Evolutionary conservation across 2,797 vertebrate genomes (phyloP), one percentile per base, ranked within the genome.

Genomic region (Sparidentex hasta): DNA sequence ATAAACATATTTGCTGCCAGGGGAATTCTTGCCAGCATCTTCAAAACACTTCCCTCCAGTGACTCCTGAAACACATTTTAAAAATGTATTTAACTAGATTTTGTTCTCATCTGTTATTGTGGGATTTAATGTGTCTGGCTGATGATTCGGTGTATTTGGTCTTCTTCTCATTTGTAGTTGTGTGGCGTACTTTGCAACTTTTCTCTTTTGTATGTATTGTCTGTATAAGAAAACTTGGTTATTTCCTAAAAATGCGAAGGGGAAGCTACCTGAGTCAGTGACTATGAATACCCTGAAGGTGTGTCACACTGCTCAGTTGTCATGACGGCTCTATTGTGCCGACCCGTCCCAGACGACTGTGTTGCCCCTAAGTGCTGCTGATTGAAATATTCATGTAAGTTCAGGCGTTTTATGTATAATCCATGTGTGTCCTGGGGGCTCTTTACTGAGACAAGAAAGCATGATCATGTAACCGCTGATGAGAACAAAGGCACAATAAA

Each of bases 341-440:
- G 48, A 56, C 56, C 58, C 72, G 81, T 80, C 68, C 33, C 50
- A 13, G 65, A 64, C 13, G 11, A 33, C 55, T 20, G 73, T 57
- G 78, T 84, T 75, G 21, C 64, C 63, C 23, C 56, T 82, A 80
- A 90, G 91, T 90, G 86, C 78, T 76, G 76, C 71, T 64, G 74
- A 80, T 79, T 93, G 69, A 93, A 91, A 93, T 93, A 93, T 93
- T 92, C 64, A 93, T 92, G 84, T 71, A 61, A 18, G 80, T 77
- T 82, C 54, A 54, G 78, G 38, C 47, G 44, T 86, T 84, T 84
- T 74, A 90, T 91, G 78, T 91, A 88, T 90, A 86, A 92, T 87
- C 81, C 74, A 87, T 90, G 84, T 68, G 51, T 81, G 44, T 80
- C 87, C 81, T 73, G 56, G 64, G 82, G 89, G 56, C 74, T 74